A percentile compares a stretch with the other conserved stretches of the same genome.
Evolutionary conservation across 2,888 invertebrate species (phyloP).

Genomic region (Seira ritae): DNA sequence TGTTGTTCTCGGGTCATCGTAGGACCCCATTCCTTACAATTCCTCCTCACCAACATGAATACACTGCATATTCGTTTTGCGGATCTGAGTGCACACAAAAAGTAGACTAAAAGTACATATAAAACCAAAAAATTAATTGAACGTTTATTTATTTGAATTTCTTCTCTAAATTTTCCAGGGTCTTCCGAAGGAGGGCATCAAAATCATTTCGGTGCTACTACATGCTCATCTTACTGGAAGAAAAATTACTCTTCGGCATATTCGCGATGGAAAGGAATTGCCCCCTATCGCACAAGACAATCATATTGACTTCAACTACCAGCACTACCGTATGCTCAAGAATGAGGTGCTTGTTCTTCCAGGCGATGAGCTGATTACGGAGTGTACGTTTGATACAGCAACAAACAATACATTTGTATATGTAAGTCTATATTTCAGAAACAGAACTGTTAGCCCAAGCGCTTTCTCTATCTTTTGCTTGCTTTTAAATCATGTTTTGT

Average conservation of each 20-base stretch:
- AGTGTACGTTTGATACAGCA: constrained; percentile 88
- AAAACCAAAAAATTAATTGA: no score
- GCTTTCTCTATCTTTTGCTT: no score
- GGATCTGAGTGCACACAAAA: constrained; percentile 82
- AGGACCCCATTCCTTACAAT: constrained; percentile 89
- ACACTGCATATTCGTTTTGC: constrained; percentile 90
- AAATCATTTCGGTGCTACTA: constrained; percentile 87
- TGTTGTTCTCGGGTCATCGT: constrained; percentile 87
- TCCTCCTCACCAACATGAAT: constrained; percentile 87
- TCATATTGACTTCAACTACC: constrained; percentile 44
- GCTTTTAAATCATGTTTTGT: not conserved
- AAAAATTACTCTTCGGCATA: constrained; percentile 85
- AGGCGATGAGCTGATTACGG: constrained; percentile 88
- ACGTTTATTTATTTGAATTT: not conserved
- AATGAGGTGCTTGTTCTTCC: constrained; percentile 84
- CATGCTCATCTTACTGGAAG: constrained; percentile 89
- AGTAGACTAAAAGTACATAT: not conserved
- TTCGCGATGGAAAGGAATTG: constrained; percentile 85
- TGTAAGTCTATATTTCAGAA: no score
- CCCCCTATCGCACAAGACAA: constrained; percentile 78
- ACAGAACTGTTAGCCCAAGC: no score
- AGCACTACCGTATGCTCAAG: constrained; percentile 37
- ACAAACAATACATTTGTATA: constrained; percentile 74
- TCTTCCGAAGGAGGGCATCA: constrained; percentile 81
- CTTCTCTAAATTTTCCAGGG: constrained; percentile 37